A percentile compares a stretch with the other conserved stretches of the same genome.
Evolutionary conservation across 2,113 vertebrate genomes (phyloP).

Genomic region (Aleadryas rufinucha): DNA sequence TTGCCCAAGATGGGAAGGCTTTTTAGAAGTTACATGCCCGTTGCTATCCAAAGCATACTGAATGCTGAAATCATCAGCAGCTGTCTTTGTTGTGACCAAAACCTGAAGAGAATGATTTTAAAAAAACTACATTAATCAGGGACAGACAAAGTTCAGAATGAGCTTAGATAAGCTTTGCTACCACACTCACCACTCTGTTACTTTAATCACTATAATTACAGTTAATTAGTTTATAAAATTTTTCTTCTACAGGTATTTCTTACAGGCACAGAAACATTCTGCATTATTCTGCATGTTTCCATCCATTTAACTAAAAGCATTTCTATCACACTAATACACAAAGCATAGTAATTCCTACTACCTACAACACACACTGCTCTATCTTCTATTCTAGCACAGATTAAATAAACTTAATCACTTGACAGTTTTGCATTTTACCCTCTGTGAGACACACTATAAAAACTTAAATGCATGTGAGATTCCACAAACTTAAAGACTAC

Average conservation of each 20-base stretch:
- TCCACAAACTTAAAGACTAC: background rate
- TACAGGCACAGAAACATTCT: background rate
- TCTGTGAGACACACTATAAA: background rate
- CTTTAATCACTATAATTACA: background rate
- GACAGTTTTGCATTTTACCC: background rate
- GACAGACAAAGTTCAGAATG: background rate
- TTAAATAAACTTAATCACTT: background rate
- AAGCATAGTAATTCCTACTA: background rate
- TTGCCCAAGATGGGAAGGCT: constrained; percentile 91
- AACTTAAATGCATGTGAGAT: background rate
- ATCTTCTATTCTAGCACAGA: background rate
- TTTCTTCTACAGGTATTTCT: background rate
- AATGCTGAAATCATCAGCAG: constrained; percentile 79
- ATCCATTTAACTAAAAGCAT: background rate
- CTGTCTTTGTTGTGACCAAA: constrained; percentile 86
- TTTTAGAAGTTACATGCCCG: constrained; percentile 83
- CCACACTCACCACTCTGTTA: background rate
- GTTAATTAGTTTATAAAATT: background rate
- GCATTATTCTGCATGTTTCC: background rate
- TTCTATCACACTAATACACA: background rate
- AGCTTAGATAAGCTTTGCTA: background rate
- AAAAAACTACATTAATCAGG: background rate
- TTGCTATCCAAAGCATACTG: constrained; percentile 84
- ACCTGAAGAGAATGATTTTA: constrained; percentile 72
- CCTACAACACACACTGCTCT: background rate